Evolutionary conservation across 2,888 invertebrate species (phyloP), one percentile per base, ranked within the genome.

Genomic region (Ellobium chinense): DNA sequence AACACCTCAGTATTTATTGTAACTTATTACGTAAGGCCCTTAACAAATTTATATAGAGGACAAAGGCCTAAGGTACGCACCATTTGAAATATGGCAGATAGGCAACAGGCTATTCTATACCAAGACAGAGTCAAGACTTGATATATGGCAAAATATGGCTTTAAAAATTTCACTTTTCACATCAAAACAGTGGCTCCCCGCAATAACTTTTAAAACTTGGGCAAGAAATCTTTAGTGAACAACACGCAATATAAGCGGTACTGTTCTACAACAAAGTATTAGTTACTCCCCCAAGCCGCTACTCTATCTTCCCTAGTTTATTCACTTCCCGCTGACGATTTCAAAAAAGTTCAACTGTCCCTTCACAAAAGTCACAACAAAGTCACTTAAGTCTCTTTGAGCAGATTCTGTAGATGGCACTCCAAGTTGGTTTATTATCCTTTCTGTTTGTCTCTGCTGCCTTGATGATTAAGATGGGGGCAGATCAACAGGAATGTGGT

Each of bases 401-500:
- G n/a, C n/a, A n/a, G n/a, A n/a, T n/a, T n/a, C n/a, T n/a, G n/a
- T n/a, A n/a, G n/a, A n/a, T n/a, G n/a, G n/a, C n/a, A n/a, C n/a
- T n/a, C n/a, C n/a, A n/a, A n/a, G n/a, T n/a, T n/a, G n/a, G n/a
- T n/a, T n/a, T n/a, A n/a, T n/a, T n/a, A n/a, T n/a, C n/a, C n/a
- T n/a, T n/a, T n/a, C n/a, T n/a, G n/a, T n/a, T n/a, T n/a, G n/a
- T n/a, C n/a, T n/a, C n/a, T n/a, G n/a, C n/a, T n/a, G n/a, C n/a
- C n/a, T n/a, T n/a, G 37, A 36, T 37, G 27, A 36, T 62, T 36
- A 60, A 63, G 89, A 87, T 58, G 88, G 87, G 79, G 89, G 89
- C 70, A 89, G 86, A 62, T 87, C 85, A 74, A 97, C 95, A 92
- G 97, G 97, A 95, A 98, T 97, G 95, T 98, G 97, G 95, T 97